Conservation (phyloP, 2,888 invertebrate species). For the Drosophila dives region DNA sequence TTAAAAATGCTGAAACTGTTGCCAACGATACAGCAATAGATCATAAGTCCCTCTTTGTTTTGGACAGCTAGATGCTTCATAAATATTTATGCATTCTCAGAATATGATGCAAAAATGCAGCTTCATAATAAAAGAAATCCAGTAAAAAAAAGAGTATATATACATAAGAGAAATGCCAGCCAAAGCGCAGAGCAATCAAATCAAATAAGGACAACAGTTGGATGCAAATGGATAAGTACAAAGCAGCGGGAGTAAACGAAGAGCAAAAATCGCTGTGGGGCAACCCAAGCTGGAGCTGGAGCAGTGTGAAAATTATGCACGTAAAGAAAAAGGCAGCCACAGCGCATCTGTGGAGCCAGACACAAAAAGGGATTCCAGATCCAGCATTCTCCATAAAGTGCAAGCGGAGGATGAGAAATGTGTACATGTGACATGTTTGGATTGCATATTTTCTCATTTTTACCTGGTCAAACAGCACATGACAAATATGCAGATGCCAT, state of each 20-base stretch:
- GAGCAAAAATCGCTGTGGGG: slow-evolving; percentile 17
- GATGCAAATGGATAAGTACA: slow-evolving; percentile 18
- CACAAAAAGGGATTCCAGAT: slow-evolving; percentile 44
- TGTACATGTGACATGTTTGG: slow-evolving; percentile 18
- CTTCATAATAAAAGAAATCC: slow-evolving; percentile 42
- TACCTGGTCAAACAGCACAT: slow-evolving; percentile 26
- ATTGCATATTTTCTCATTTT: slow-evolving; percentile 13
- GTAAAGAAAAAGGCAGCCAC: slow-evolving; percentile 57
- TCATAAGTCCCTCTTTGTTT: slow-evolving; percentile 40
- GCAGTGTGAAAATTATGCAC: slow-evolving; percentile 74
- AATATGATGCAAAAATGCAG: slow-evolving; percentile 59
- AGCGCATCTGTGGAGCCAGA: slow-evolving; percentile 18
- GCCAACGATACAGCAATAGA: slow-evolving; percentile 12
- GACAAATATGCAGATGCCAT: slow-evolving; percentile 42
- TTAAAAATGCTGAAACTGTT: slow-evolving; percentile 1
- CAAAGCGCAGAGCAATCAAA: slow-evolving; percentile 72
- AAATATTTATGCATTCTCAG: slow-evolving; percentile 74
- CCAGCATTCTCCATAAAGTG: slow-evolving; percentile 31
- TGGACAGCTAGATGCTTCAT: slow-evolving; percentile 52
- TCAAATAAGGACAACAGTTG: slow-evolving; percentile 47
- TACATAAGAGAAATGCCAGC: slow-evolving; percentile 30
- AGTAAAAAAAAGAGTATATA: background rate
- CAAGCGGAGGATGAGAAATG: background rate
- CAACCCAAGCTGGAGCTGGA: slow-evolving; percentile 31
- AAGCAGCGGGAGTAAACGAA: background rate